Base-by-base conservation (phyloP, 2,113 vertebrate genomes). In the Phylloscopus trochilus region DNA sequence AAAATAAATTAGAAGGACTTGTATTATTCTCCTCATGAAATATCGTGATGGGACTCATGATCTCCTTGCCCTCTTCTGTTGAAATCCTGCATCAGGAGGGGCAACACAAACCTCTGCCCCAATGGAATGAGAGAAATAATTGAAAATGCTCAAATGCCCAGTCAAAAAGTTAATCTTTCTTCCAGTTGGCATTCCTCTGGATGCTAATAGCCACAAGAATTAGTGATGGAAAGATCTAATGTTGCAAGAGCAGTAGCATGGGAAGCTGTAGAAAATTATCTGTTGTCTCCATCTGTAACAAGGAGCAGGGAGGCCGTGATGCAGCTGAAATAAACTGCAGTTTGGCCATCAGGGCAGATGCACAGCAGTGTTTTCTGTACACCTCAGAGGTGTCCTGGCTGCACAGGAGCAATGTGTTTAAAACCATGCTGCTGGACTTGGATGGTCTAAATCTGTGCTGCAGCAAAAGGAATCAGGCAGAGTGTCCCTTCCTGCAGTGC, bases 141-240 rank as follows among this genome's bases (percentile, higher is more conserved):
- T 56, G 60, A 62, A 72, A 47, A 68, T 35, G 59, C 85, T 41
- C 41, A 41, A 41, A 41, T 41, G 41, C 41, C 41, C 6, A 41
- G 76, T 92, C 83, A 81, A 82, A 79, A 94, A 89, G 77, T 79
- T 75, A 70, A 43, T 93, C 30, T 52, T 93, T 60, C 85, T 92
- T 64, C 80, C 62, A 94, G 49, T 35, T 88, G 77, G 69, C 86
- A 89, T 92, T 94, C 88, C 73, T 93, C 69, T 92, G 93, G 66
- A 30, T 96, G 89, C 41, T 87, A 90, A 87, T 92, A 93, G 80
- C 90, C 95, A 87, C 92, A 97, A 43, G 92, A 95, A 96, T 93
- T 87, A 93, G 93, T 30, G 86, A 79, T 92, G 94, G 94, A 58
- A 94, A 94, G 88, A 94, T 39, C 47, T 33, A 39, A 41, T 94